phyloP scores from a whole-genome alignment of 1,140 invertebrate genomes.

The Saccostrea echinata region DNA sequence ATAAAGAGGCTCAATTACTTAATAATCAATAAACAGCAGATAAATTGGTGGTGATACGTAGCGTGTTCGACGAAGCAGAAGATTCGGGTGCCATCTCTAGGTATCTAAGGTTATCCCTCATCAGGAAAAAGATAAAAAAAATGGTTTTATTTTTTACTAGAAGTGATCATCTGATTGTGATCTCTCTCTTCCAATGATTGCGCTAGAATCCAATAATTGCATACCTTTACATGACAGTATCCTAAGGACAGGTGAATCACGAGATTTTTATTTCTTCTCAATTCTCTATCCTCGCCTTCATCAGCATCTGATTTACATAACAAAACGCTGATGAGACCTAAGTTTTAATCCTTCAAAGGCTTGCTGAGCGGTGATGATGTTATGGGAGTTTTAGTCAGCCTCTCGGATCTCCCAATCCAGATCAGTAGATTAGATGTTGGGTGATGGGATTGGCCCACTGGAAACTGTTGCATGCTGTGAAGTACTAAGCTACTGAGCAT shows the following conservation, averaged over 20 bases:
- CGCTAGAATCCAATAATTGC: constrained; percentile 1
- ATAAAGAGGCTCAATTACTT: constrained; percentile 28
- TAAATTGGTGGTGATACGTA: neutral
- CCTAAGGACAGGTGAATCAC: constrained; percentile 22
- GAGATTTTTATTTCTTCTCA: neutral
- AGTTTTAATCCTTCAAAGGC: neutral
- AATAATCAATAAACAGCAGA: constrained; percentile 13
- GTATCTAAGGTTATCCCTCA: neutral
- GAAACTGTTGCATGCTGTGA: constrained; percentile 23
- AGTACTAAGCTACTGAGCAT: neutral
- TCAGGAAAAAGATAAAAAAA: neutral
- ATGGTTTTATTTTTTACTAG: neutral
- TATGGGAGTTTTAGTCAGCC: neutral
- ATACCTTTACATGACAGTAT: neutral
- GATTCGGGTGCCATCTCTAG: neutral
- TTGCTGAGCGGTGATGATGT: neutral
- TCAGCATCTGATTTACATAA: constrained; percentile 18
- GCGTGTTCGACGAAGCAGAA: neutral
- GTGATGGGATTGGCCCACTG: neutral
- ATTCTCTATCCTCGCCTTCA: constrained; percentile 4
- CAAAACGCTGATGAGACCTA: neutral
- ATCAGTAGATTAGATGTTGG: neutral
- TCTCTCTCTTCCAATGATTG: neutral
- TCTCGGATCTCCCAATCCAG: neutral
- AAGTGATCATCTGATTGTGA: neutral